Conservation (phyloP, 2,113 vertebrate genomes). For the Puntigrus tetrazona region DNA sequence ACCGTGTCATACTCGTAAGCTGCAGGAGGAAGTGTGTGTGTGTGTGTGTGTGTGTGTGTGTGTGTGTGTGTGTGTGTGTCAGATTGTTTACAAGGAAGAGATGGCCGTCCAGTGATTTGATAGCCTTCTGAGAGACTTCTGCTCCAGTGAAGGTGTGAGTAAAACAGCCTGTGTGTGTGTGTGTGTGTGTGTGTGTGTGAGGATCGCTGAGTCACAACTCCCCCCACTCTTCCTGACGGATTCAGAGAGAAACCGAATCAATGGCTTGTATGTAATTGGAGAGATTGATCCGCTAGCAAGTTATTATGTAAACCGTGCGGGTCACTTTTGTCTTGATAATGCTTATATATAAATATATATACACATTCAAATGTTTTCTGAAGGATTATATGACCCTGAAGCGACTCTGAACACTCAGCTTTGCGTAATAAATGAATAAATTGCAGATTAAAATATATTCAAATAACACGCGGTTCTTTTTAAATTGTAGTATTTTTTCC, state of each 20-base stretch:
- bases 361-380: background rate
- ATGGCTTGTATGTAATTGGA: background rate
- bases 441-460: background rate
- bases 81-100: constrained; percentile 12
- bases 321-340: background rate
- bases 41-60: background rate
- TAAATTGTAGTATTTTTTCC: background rate
- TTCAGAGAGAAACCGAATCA: background rate
- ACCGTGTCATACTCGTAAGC: background rate
- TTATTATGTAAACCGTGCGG: background rate
- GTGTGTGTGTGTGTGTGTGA: background rate
- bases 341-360: background rate
- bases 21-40: background rate
- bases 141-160: background rate
- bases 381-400: background rate
- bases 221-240: background rate
- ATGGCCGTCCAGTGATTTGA: background rate
- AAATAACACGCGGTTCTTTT: background rate
- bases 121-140: background rate
- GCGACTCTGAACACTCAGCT: background rate
- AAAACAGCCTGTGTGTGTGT: background rate
- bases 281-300: background rate
- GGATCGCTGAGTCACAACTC: constrained; percentile 2
- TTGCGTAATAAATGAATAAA: background rate
- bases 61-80: background rate